Evolutionary conservation across 2,888 invertebrate genomes (phyloP).

Genomic region (Chrysina gloriosa): DNA sequence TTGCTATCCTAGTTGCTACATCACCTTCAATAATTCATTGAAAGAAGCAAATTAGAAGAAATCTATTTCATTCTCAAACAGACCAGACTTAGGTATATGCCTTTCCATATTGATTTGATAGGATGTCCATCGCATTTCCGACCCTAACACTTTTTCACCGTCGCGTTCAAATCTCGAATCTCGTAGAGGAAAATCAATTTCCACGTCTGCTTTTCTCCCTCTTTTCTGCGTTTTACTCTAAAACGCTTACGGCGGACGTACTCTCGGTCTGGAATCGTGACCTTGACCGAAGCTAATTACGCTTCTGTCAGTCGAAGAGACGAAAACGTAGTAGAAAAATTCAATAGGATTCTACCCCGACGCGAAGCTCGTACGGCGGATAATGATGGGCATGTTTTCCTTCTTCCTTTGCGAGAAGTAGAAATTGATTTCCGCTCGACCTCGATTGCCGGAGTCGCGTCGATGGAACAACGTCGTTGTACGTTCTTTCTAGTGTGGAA

Average conservation of each 20-base stretch:
- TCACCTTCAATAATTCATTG: too few species aligned
- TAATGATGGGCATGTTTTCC: constrained; percentile 14
- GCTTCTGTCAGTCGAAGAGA: constrained; percentile 1
- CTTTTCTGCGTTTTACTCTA: not conserved
- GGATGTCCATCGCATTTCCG: too few species aligned
- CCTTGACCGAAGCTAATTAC: constrained; percentile 24
- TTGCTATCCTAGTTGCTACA: too few species aligned
- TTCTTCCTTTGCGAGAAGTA: not conserved
- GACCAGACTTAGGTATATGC: too few species aligned
- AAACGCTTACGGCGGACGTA: not conserved
- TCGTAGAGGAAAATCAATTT: too few species aligned
- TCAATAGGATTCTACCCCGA: not conserved
- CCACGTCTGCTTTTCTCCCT: not conserved
- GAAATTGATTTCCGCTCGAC: constrained; percentile 21
- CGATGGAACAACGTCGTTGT: not conserved
- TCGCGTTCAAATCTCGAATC: too few species aligned
- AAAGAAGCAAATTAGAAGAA: too few species aligned
- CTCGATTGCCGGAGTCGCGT: not conserved
- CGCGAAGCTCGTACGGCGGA: not conserved
- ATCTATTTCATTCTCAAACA: too few species aligned
- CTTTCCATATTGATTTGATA: too few species aligned
- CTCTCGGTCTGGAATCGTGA: not conserved
- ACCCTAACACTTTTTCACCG: too few species aligned
- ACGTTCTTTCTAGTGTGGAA: not conserved
- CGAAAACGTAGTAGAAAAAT: constrained; percentile 5